phyloP scores from a whole-genome alignment of 35 echinoderm and acorn worm species.

The Ophiothrix spiculata region DNA sequence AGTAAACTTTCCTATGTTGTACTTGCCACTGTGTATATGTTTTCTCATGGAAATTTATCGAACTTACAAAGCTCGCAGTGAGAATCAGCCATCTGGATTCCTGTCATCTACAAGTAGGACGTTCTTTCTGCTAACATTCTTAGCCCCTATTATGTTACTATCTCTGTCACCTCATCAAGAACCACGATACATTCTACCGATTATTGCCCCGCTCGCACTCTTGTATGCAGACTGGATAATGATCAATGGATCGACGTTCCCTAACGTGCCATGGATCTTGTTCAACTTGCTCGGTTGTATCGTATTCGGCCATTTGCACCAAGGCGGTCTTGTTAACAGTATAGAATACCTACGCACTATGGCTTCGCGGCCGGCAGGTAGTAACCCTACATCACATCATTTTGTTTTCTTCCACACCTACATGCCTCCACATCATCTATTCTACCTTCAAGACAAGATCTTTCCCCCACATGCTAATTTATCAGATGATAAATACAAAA shows the following conservation, averaged over 20 bases:
- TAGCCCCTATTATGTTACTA: conserved; percentile 65
- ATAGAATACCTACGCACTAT: conserved; percentile 39
- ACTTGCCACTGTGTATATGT: conserved; percentile 66
- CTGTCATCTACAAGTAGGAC: conserved; percentile 33
- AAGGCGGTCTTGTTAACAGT: conserved; percentile 75
- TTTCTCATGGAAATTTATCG: conserved; percentile 50
- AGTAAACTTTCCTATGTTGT: conserved; percentile 78
- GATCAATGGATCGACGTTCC: neutral
- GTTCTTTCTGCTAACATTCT: conserved; percentile 62
- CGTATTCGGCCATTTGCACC: conserved; percentile 77
- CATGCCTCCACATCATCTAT: conserved; percentile 73
- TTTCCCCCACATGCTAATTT: neutral
- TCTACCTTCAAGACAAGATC: neutral
- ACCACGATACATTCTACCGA: conserved; percentile 65
- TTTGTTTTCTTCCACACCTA: conserved; percentile 89
- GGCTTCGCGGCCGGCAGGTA: conserved; percentile 23
- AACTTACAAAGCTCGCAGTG: conserved; percentile 7
- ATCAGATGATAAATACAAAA: neutral
- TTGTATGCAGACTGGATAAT: conserved; percentile 70
- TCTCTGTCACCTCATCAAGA: conserved; percentile 87
- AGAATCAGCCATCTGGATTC: neutral
- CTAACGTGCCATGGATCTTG: conserved; percentile 82
- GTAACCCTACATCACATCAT: conserved; percentile 48
- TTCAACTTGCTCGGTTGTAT: conserved; percentile 83
- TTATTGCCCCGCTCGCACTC: conserved; percentile 66